Base-by-base conservation (phyloP, 23 tunicate species). In the Styela clava region DNA sequence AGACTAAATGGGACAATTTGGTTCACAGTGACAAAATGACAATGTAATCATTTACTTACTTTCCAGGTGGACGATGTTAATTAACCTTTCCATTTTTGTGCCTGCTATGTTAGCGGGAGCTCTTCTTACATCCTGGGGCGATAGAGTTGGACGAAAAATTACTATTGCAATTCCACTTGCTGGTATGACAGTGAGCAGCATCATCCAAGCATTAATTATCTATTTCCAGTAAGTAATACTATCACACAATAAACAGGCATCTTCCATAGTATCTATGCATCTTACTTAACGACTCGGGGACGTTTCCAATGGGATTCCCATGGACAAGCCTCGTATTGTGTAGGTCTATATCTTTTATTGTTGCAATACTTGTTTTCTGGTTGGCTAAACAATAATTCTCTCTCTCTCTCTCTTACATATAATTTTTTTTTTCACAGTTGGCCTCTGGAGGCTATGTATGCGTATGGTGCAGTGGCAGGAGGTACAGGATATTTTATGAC, bases 401-500 rank as follows among this genome's bases (percentile, higher is more conserved):
- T n/a, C n/a, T n/a, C n/a, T n/a, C n/a, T n/a, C n/a, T n/a, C n/a
- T n/a, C n/a, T n/a, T n/a, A n/a, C n/a, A n/a, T n/a, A n/a, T n/a
- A n/a, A 35, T 30, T 23, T 32, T 31, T 24, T 22, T 20, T 24
- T 51, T 35, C 80, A 3, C 76, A 90, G 96, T 2, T 90, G 87
- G 89, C 84, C 89, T 1, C 52, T 92, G 34, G 52, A 83, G 2
- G 22, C 68, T 1, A 33, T 92, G 25, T 83, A 64, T 36, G 62
- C 74, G 2, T 78, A 69, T 85, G 79, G 85, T 33, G 29, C 83
- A 35, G 52, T 86, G 2, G 88, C 88, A 33, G 97, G 92, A 22
- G 61, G 84, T 21, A 69, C 79, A 18, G 97, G 97, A 9, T 92
- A 87, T 34, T 81, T 84, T 74, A 87, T 92, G 92, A 74, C 97